Conservation (phyloP, 2,888 invertebrate species). For the Leptura quadrifasciata region DNA sequence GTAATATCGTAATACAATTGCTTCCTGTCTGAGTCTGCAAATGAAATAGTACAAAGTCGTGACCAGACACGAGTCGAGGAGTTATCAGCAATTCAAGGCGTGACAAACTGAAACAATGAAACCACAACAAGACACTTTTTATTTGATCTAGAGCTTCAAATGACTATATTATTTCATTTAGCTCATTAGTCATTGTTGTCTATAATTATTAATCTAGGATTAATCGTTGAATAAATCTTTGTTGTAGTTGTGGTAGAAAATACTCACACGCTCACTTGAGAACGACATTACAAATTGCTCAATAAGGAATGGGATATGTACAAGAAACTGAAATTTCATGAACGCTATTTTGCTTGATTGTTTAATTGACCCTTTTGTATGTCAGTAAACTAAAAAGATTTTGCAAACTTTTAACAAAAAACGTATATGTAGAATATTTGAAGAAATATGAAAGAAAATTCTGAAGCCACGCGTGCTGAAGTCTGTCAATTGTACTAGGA, state of each 20-base stretch:
- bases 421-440: too few relatives aligned
- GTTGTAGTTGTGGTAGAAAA: not conserved
- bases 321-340: too few relatives aligned
- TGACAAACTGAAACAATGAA: slow-evolving; percentile 34
- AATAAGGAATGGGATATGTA: too few relatives aligned
- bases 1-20: not conserved
- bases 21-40: slow-evolving; percentile 8
- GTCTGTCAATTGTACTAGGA: too few relatives aligned
- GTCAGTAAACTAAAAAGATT: too few relatives aligned
- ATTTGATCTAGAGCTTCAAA: slow-evolving; percentile 11
- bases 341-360: too few relatives aligned
- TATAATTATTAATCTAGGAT: not conserved
- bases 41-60: slow-evolving; percentile 44
- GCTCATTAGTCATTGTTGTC: slow-evolving; percentile 9
- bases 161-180: slow-evolving; percentile 15
- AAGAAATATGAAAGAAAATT: too few relatives aligned
- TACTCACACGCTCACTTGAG: not conserved
- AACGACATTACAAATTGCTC: too few relatives aligned
- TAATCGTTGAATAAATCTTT: not conserved
- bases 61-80: slow-evolving; percentile 46
- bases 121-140: not conserved
- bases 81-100: slow-evolving; percentile 32
- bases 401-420: too few relatives aligned
- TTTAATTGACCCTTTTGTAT: too few relatives aligned
- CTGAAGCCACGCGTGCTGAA: too few relatives aligned